Base-by-base conservation (phyloP, 2,113 vertebrate species). In the Mus pahari region DNA sequence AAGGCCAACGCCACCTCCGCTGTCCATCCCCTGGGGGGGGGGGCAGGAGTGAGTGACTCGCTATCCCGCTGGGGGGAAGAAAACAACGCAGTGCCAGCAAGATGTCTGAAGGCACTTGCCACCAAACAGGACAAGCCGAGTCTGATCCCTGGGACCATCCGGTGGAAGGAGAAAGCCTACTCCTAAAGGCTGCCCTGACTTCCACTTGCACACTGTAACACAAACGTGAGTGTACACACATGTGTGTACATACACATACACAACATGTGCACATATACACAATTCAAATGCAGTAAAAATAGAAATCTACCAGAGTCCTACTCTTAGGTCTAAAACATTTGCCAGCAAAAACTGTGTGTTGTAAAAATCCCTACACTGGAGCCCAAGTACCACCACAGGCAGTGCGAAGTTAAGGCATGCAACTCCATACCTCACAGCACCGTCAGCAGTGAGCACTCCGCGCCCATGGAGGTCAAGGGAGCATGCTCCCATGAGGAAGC, bases 181-280 rank as follows among this genome's bases (percentile, higher is more conserved):
- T 60, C 55, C 55, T 53, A 39, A 39, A 82, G 26, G 22, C 24
- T 82, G n/a, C 22, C 79, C 79, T 82, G 79, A 60, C 79, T 79
- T 79, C 31, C 77, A 79, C 77, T 79, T 79, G 48, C 77, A 50
- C 24, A 36, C n/a, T 82, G 36, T 16, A 60, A n/a, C 22, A 82
- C 16, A 13, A 55, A 60, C 22, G 8, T 39, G 55, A 64, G n/a
- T 42, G 12, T 26, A 1, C 20, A 78, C 48, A 78, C 48, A 33
- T 1, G 3, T 7, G 28, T 31, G 33, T 1, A 82, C 1, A 10
- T 11, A 53, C 33, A 55, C 0, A 8, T 31, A 79, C 0, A 55
- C 78, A 81, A 39, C 79, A 60, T 3, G n/a, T 36, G 22, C 2
- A 39, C 53, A 60, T 22, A 83, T 17, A 55, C 7, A 8, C 9